Evolutionary conservation across 1,140 invertebrate genomes (phyloP), one percentile per base, ranked within the genome.

Genomic region (Harpegnathos saltator): DNA sequence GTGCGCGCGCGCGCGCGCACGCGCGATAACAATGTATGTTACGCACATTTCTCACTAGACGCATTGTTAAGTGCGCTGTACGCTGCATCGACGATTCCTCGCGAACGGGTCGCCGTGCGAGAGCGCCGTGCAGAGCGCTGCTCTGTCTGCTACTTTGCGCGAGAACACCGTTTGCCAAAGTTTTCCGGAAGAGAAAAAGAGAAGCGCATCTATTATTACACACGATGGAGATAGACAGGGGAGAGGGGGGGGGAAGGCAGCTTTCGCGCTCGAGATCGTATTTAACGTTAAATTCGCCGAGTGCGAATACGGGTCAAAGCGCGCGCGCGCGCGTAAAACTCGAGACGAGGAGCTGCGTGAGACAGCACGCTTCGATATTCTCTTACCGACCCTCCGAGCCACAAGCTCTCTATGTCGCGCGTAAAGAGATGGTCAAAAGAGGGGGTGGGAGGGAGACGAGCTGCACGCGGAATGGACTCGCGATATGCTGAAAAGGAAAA

Each of bases 251-350:
- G n/a, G n/a, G n/a, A n/a, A n/a, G 29, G 29, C 29, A 33, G n/a
- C 5, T 33, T 33, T 33, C 29, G 29, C 29, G 29, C n/a, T n/a
- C 29, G 29, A 33, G 11, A 77, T 29, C 17, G 9, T 14, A 19
- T 48, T 65, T 9, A 38, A 24, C 44, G 24, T 65, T 38, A 65
- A 65, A 65, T 4, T 33, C 29, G 17, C 24, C 50, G 24, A 65
- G 26, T 77, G 44, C 44, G 44, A 65, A 77, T 77, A 77, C 61
- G 44, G 62, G 61, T 73, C 33, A 73, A 73, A 73, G 52, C 33
- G 22, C 44, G 33, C 22, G 26, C 29, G 9, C 19, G 26, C 44
- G 15, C 15, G 26, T 77, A 66, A 22, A 54, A 54, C 22, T 29
- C 15, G 44, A 52, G 26, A 66, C 33, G 33, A 58, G 54, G 24